Base-by-base conservation (phyloP, 2,797 vertebrate species). In the Novumbra hubbsi region DNA sequence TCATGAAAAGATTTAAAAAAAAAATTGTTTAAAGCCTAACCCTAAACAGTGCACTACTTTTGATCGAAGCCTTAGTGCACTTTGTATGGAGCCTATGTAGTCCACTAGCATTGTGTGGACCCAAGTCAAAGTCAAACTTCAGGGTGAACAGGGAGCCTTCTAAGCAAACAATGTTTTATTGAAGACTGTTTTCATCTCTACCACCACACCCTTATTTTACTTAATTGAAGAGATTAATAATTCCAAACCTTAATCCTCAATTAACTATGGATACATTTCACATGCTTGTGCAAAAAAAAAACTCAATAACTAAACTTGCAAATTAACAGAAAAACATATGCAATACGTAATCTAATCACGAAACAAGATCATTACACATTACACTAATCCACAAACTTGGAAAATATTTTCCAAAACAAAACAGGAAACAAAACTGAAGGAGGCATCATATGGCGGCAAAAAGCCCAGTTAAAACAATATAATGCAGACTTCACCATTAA, bases 191-290 rank as follows among this genome's bases (percentile, higher is more conserved):
- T 60, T 75, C 45, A 67, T 45, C 55, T 48, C 45, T 16, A 75
- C 76, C 82, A 82, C 81, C 82, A 82, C 81, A 77, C 82, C 76
- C 76, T 68, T 52, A 78, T 80, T 81, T 69, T 76, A 73, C 41
- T 81, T 80, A 78, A 85, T 85, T 81, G 76, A 62, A 60, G 63
- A 67, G 79, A 84, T 93, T 15, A 93, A 92, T 93, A 87, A 93
- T 92, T 93, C 71, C 79, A 87, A 83, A 86, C 84, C 85, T 85
- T 88, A 82, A 87, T 88, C 80, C 81, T 86, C 78, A 83, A 80
- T 82, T 85, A 85, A 68, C 71, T 76, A 28, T 68, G 88, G 86
- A 89, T 90, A 78, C 68, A 80, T 92, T 93, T 90, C 84, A 90
- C 81, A 83, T 21, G 62, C 77, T 76, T 85, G 79, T 84, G 82